Evolutionary conservation across 2,113 vertebrate species (phyloP), one percentile per base, ranked within the genome.

Genomic region (Cebus imitator): DNA sequence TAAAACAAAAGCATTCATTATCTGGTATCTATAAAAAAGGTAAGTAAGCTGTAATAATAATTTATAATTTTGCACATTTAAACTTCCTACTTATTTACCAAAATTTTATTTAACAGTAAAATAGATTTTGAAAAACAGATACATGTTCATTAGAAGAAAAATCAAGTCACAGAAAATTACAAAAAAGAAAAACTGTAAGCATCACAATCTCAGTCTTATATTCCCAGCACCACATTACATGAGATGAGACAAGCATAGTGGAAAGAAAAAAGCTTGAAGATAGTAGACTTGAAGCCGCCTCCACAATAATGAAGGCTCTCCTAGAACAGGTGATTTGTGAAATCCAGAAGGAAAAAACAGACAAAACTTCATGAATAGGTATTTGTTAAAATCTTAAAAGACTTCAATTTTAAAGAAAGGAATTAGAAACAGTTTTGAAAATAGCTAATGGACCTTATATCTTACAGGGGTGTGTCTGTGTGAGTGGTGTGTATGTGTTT

Each of bases 321-420:
- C 68, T 52, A 35, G 45, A 91, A 95, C 45, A 96, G 35, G 80
- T 94, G 80, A 91, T 37, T 82, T 95, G 90, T 92, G 96, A 96
- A 92, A 86, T 37, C 68, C 55, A 61, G 57, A 84, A 96, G 48
- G 80, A 97, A 95, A 92, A 58, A 96, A 95, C 45, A 93, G 79
- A 94, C 30, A 86, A 87, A 88, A 85, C 52, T 95, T 95, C 76
- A 43, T 90, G 66, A 98, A 96, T 27, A 95, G 95, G 50, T 92
- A 94, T 92, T 90, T 92, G 95, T 92, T 97, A 92, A 97, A 94
- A 82, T 94, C 43, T 64, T 84, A 72, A 87, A 58, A 95, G 86
- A 87, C 64, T 80, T 57, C 9, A 43, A n/a, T 96, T 96, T 93
- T 97, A 96, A 97, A 94, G 95, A 91, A 97, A 96, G 87, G 85